Percentiles rank a stretch among this genome's conserved stretches.
phyloP scores from a whole-genome alignment of 2,113 vertebrate genomes.

The Xyliphius kryptos region DNA sequence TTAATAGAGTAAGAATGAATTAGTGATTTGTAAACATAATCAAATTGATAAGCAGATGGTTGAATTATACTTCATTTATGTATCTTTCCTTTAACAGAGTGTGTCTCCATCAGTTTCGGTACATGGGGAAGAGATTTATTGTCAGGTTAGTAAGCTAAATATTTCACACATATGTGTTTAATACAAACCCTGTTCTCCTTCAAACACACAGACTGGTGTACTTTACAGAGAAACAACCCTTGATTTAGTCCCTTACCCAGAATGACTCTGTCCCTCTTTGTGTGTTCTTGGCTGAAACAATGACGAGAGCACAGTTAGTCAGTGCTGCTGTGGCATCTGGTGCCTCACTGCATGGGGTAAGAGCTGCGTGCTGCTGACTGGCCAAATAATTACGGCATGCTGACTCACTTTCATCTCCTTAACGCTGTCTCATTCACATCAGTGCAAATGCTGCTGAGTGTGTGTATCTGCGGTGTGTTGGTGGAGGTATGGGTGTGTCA shows the following conservation, averaged over 20 bases:
- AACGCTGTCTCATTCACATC: slow-evolving; percentile 9
- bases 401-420: slow-evolving; percentile 6
- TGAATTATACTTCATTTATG: not conserved
- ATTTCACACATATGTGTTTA: slow-evolving; percentile 15
- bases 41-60: too few relatives aligned
- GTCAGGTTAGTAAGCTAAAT: slow-evolving; percentile 74
- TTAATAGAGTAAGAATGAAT: slow-evolving; percentile 83
- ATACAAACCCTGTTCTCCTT: slow-evolving; percentile 8
- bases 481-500: not conserved
- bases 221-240: not conserved
- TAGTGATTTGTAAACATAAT: too few relatives aligned
- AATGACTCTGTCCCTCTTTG: slow-evolving; percentile 68
- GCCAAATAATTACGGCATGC: slow-evolving; percentile 40
- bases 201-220: slow-evolving; percentile 10
- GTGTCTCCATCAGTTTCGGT: slow-evolving; percentile 94
- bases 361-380: slow-evolving; percentile 35
- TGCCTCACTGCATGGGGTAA: slow-evolving; percentile 39
- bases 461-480: not conserved
- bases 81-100: slow-evolving; percentile 68
- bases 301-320: slow-evolving; percentile 81
- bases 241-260: slow-evolving; percentile 46
- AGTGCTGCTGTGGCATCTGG: slow-evolving; percentile 35
- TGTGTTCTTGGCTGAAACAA: slow-evolving; percentile 78
- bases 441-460: not conserved
- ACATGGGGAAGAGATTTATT: slow-evolving; percentile 93